Conservation (phyloP, 2,888 invertebrate genomes). For the Gymnocheta viridis region DNA sequence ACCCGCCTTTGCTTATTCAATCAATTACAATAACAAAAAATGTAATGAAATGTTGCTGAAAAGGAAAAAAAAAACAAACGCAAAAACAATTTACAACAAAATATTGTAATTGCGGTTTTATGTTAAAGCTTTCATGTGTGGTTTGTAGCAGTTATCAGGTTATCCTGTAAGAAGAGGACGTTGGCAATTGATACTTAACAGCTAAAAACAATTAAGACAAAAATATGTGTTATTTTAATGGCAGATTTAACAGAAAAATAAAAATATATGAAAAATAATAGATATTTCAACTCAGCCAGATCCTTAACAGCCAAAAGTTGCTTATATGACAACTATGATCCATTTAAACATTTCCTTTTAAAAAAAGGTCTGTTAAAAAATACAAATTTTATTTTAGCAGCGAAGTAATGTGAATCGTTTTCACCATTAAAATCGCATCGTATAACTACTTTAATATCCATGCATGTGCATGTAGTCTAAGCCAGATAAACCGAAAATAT, state of each 20-base stretch:
- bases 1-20: constrained; percentile 46
- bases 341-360: too few species aligned
- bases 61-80: background rate
- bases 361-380: too few species aligned
- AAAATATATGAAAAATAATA: background rate
- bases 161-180: background rate
- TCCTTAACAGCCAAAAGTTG: background rate
- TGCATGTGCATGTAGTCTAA: too few species aligned
- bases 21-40: constrained; percentile 24
- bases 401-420: too few species aligned
- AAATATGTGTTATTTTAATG: constrained; percentile 34
- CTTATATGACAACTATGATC: background rate
- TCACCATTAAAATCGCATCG: too few species aligned
- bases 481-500: too few species aligned
- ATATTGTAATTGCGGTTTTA: constrained; percentile 64
- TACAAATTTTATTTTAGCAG: too few species aligned
- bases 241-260: background rate
- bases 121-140: constrained; percentile 56
- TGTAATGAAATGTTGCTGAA: constrained; percentile 29
- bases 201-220: constrained; percentile 64
- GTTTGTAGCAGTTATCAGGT: constrained; percentile 27
- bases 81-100: constrained; percentile 37
- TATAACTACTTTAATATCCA: too few species aligned
- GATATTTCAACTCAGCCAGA: background rate
- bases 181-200: constrained; percentile 66